Evolutionary conservation across 2,888 invertebrate genomes (phyloP), one percentile per base, ranked within the genome.

Genomic region (Drosophila mayaguana): DNA sequence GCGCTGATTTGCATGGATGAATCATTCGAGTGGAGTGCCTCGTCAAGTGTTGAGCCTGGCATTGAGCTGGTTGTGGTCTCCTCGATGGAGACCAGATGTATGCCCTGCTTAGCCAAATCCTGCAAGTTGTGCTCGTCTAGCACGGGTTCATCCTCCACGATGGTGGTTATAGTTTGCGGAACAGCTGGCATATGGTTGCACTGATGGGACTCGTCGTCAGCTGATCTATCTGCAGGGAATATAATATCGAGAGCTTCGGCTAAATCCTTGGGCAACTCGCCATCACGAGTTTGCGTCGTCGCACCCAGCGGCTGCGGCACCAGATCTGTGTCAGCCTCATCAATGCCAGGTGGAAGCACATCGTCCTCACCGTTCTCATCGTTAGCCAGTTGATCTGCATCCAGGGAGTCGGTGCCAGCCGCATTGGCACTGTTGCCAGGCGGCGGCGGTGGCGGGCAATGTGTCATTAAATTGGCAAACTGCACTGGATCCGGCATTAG

Each of bases 241-340:
- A 95, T 94, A 16, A 95, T 94, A 70, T 94, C 94, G 7, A 95
- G 90, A 2, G 95, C 95, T 78, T 94, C 94, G 77, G 94, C 94
- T 22, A 95, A 92, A 88, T 95, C 95, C 80, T 94, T 93, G 0
- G 95, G 95, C 25, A 95, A 83, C 28, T 94, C 94, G 46, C 93
- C 93, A 45, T 93, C 93, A 1, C 93, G 91, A 9, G 93, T 92
- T 8, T 93, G 83, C 25, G 93, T 93, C 12, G 92, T 93, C 28
- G 92, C 91, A 1, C 91, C 93, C 57, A 94, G 93, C 3, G 93
- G 93, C 60, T 93, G 93, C 0, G 93, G 92, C 12, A 92, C 87
- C 51, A 92, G 86, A 61, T 94, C 94, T 0, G 88, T 84, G 68
- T 93, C 93, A 16, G 82, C 84, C 72, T 92, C 93, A 82, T 93